phyloP scores from a whole-genome alignment of 2,113 vertebrate genomes.

The Lepus europaeus region DNA sequence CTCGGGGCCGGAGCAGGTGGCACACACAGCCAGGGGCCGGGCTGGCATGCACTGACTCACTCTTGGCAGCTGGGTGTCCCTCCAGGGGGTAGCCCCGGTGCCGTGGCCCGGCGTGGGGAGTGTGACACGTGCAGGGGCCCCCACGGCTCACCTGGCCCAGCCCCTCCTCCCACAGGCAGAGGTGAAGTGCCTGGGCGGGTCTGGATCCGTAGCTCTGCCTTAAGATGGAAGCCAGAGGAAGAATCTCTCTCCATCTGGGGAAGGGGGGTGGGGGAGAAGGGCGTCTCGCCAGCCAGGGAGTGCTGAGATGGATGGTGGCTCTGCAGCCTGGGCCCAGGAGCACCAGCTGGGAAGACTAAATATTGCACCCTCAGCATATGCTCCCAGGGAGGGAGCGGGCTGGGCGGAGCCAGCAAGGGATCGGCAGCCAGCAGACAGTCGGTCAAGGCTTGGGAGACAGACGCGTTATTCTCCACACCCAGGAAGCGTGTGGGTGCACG shows the following conservation, averaged over 20 bases:
- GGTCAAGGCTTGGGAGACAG: not conserved
- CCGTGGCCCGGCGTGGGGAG: fast-evolving
- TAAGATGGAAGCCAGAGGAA: not conserved
- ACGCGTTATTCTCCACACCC: not conserved
- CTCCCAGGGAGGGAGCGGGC: not conserved
- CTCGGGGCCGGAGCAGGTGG: not conserved
- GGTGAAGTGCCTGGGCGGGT: not conserved
- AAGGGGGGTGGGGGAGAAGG: not conserved
- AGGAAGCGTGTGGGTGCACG: not conserved
- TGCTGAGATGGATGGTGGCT: not conserved
- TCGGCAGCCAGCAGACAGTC: not conserved
- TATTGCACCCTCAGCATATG: not conserved
- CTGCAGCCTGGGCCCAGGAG: not conserved
- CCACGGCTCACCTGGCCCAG: not conserved
- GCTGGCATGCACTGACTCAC: too few relatives aligned
- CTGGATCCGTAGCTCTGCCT: fast-evolving
- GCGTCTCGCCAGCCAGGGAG: not conserved
- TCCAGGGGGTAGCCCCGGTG: not conserved
- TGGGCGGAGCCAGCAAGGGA: not conserved
- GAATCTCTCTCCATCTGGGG: not conserved
- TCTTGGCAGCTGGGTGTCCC: not conserved
- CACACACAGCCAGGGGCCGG: not conserved
- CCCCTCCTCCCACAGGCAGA: fast-evolving
- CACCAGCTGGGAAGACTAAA: conserved; percentile 44
- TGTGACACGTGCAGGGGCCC: fast-evolving